Evolutionary conservation across 2,113 vertebrate genomes (phyloP).

Genomic region (Vulpes ferrilata): DNA sequence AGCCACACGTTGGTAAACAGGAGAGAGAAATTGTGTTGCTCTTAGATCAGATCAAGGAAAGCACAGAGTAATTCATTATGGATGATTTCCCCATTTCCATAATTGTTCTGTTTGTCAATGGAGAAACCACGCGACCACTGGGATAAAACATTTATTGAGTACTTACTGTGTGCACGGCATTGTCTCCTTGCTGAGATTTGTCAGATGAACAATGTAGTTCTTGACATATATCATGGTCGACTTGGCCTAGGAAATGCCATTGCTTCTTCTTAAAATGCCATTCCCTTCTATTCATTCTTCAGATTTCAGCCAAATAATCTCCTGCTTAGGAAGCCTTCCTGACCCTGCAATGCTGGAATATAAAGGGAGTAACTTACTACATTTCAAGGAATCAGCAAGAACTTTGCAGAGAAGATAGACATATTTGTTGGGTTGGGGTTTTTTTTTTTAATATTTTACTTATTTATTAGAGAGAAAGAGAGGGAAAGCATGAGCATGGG

Average conservation of each 20-base stretch:
- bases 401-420: background rate
- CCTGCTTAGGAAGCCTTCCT: background rate
- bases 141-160: background rate
- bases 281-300: background rate
- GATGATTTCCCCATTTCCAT: background rate
- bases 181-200: background rate
- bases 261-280: slow-evolving; percentile 47
- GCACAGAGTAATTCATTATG: background rate
- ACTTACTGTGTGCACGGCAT: background rate
- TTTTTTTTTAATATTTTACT: background rate
- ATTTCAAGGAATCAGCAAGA: background rate
- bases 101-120: background rate
- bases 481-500: background rate
- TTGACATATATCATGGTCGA: background rate
- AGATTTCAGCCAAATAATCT: background rate
- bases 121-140: background rate
- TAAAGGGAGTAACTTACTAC: background rate
- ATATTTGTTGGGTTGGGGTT: background rate
- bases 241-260: background rate
- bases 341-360: background rate
- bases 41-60: slow-evolving; percentile 29
- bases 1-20: background rate
- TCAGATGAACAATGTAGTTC: background rate
- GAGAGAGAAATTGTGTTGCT: background rate
- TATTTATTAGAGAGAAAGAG: background rate